Evolutionary conservation across 2,113 vertebrate genomes (phyloP).

Genomic region (Sakesphorus luctuosus): DNA sequence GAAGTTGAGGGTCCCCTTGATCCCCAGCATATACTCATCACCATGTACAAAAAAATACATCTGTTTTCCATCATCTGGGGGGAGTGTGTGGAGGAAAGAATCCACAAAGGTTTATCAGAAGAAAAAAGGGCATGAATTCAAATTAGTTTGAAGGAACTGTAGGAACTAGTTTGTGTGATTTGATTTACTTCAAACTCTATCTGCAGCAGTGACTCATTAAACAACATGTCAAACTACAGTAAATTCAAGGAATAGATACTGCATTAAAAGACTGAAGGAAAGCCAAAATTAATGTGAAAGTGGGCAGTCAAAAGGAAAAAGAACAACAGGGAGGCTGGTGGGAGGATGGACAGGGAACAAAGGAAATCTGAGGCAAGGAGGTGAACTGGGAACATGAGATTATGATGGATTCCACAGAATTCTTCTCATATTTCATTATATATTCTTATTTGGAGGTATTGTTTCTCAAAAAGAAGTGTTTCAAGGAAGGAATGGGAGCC

Average conservation of each 20-base stretch:
- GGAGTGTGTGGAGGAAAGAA: background rate
- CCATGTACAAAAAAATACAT: background rate
- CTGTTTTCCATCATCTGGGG: background rate
- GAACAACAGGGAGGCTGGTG: conserved; percentile 13
- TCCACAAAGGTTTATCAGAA: background rate
- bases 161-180: conserved; percentile 19
- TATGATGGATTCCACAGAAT: background rate
- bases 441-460: background rate
- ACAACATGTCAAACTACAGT: conserved; percentile 26
- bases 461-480: background rate
- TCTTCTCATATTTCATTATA: background rate
- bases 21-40: background rate
- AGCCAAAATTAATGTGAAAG: conserved; percentile 1
- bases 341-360: background rate
- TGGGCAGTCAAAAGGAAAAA: conserved; percentile 11
- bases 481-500: background rate
- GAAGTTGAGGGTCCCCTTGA: background rate
- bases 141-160: background rate
- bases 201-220: conserved; percentile 25
- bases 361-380: conserved; percentile 36
- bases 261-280: background rate
- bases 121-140: background rate
- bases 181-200: conserved; percentile 20
- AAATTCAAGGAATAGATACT: conserved; percentile 21
- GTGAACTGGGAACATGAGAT: background rate